A percentile compares a stretch with the other conserved stretches of the same genome.
These are phyloP conservation scores for Pantherophis vulpinus DNA, from an alignment of 2,797 vertebrate genomes.

Conservation along the genomic window DNA sequence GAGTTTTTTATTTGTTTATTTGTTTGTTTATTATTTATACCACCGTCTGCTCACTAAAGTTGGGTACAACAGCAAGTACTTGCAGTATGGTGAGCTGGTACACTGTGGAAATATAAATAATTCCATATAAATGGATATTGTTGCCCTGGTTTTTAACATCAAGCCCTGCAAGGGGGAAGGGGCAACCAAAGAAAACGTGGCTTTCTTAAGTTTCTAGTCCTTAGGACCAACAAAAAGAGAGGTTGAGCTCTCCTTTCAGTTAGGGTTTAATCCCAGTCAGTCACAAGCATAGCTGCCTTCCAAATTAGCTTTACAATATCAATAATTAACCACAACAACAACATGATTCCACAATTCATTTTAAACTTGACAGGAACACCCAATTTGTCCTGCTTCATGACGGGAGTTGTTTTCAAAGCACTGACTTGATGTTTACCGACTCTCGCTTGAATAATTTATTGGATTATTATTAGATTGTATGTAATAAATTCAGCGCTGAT, in stretches of 20 bases:
- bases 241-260: background rate
- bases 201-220: background rate
- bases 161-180: background rate
- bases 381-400: conserved; percentile 11
- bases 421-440: conserved; percentile 39
- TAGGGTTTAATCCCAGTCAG: background rate
- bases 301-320: background rate
- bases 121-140: background rate
- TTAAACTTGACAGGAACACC: conserved; percentile 6
- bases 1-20: background rate
- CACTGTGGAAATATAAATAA: background rate
- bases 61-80: background rate
- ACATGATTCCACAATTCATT: conserved; percentile 4
- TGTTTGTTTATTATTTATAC: background rate
- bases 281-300: background rate
- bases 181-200: background rate
- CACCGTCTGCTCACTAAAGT: background rate
- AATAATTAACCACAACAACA: background rate
- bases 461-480: conserved; percentile 34
- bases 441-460: conserved; percentile 44
- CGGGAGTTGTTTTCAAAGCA: conserved; percentile 32
- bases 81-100: background rate
- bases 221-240: background rate
- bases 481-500: conserved; percentile 39
- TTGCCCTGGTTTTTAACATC: background rate